These are phyloP conservation scores for Romanomermis culicivorax DNA, from an alignment of 2,888 invertebrate species.

Conservation along the genomic window DNA sequence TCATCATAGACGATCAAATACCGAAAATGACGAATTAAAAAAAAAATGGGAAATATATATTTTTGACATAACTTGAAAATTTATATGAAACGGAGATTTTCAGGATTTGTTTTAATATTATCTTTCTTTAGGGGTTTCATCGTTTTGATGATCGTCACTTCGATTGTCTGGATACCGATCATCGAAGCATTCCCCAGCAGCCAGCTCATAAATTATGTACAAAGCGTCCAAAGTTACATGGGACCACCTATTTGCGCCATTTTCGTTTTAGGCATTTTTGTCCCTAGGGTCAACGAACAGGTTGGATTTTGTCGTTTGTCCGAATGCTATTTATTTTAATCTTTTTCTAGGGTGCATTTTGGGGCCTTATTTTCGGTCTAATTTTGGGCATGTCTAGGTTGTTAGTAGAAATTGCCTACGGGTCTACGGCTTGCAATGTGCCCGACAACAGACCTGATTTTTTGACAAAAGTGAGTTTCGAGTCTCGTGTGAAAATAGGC, in stretches of 20 bases:
- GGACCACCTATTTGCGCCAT: constrained; percentile 37
- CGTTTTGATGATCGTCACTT: not conserved
- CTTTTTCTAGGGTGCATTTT: constrained; percentile 36
- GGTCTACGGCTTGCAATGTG: constrained; percentile 19
- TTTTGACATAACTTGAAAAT: not conserved
- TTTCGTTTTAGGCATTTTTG: constrained; percentile 35
- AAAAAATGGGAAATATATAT: no score
- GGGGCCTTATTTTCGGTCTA: constrained; percentile 37
- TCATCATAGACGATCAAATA: no score
- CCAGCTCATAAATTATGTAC: not conserved
- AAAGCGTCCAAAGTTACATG: constrained; percentile 34
- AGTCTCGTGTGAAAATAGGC: no score
- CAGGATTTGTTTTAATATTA: no score
- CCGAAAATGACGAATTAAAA: no score
- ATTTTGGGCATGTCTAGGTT: constrained; percentile 31
- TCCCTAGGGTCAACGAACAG: constrained; percentile 34
- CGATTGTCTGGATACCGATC: constrained; percentile 1
- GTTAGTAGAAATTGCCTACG: constrained; percentile 35
- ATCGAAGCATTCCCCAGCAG: not conserved
- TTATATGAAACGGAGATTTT: no score
- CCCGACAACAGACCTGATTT: constrained; percentile 3
- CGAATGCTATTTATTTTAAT: constrained; percentile 1
- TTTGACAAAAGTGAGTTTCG: constrained; percentile 25
- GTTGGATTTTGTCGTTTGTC: no score
- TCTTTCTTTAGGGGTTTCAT: constrained; percentile 1